These are phyloP conservation scores for Antennarius striatus DNA, from an alignment of 2,113 vertebrate species.

Conservation along the genomic window DNA sequence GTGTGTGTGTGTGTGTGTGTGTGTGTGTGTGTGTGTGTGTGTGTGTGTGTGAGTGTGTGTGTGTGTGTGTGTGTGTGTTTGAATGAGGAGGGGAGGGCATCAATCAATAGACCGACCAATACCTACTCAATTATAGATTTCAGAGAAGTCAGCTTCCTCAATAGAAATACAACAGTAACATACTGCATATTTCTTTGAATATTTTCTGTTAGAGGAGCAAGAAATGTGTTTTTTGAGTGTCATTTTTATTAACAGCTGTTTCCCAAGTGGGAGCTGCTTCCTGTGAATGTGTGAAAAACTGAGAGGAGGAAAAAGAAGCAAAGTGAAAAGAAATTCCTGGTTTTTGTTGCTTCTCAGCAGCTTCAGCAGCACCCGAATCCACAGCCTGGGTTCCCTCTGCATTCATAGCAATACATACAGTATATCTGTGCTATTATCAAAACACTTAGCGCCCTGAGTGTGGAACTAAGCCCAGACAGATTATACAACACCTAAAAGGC, in stretches of 20 bases:
- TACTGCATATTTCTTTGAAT: neutral
- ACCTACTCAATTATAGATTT: slow-evolving; percentile 65
- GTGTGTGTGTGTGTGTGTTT: neutral
- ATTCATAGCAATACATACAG: slow-evolving; percentile 9
- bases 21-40: slow-evolving; percentile 8
- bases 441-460: slow-evolving; percentile 7
- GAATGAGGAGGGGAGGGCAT: slow-evolving; percentile 61
- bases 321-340: slow-evolving; percentile 23
- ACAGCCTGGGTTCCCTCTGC: slow-evolving; percentile 4
- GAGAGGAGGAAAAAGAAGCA: neutral
- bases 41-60: slow-evolving; percentile 31
- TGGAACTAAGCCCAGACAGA: slow-evolving; percentile 41
- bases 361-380: slow-evolving; percentile 3
- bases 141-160: slow-evolving; percentile 28
- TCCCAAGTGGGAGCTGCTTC: slow-evolving; percentile 21
- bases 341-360: slow-evolving; percentile 4
- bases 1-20: slow-evolving; percentile 35
- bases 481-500: slow-evolving; percentile 25
- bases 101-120: slow-evolving; percentile 71
- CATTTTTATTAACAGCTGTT: slow-evolving; percentile 41
- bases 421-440: slow-evolving; percentile 12
- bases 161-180: neutral
- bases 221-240: slow-evolving; percentile 7
- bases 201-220: slow-evolving; percentile 3
- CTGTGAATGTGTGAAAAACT: slow-evolving; percentile 46